Conservation (phyloP, 1,140 invertebrate genomes). For the Bombus impatiens region DNA sequence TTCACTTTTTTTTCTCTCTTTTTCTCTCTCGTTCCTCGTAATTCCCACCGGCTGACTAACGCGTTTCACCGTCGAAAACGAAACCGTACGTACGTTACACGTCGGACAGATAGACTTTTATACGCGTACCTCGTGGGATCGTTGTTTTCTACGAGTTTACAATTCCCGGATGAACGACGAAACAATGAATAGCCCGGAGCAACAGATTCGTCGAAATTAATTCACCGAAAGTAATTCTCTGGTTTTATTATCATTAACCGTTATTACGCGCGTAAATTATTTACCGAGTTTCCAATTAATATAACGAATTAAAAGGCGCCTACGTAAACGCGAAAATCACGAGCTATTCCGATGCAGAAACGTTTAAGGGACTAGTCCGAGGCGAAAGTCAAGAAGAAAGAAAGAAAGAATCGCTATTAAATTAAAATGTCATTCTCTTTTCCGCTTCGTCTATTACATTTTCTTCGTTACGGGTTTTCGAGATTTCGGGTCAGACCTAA, state of each 20-base stretch:
- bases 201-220: conserved; percentile 19
- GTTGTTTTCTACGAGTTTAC: background rate
- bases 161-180: conserved; percentile 8
- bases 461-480: background rate
- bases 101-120: background rate
- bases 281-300: background rate
- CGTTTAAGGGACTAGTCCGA: background rate
- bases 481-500: conserved; percentile 4
- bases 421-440: background rate
- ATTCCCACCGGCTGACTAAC: background rate
- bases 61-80: background rate
- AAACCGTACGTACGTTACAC: background rate
- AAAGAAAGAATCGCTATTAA: background rate
- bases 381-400: background rate
- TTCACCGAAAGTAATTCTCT: background rate
- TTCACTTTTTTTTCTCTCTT: no score
- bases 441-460: background rate
- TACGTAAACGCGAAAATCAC: background rate
- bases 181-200: background rate
- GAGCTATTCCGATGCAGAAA: background rate
- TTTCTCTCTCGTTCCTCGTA: background rate
- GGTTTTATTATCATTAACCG: background rate
- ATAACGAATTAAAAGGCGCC: background rate
- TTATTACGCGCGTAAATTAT: background rate
- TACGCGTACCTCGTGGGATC: background rate